Percentiles rank a stretch among this genome's conserved stretches.
These are phyloP conservation scores for Dryococelus australis DNA, from an alignment of 2,888 invertebrate genomes.

Conservation along the genomic window DNA sequence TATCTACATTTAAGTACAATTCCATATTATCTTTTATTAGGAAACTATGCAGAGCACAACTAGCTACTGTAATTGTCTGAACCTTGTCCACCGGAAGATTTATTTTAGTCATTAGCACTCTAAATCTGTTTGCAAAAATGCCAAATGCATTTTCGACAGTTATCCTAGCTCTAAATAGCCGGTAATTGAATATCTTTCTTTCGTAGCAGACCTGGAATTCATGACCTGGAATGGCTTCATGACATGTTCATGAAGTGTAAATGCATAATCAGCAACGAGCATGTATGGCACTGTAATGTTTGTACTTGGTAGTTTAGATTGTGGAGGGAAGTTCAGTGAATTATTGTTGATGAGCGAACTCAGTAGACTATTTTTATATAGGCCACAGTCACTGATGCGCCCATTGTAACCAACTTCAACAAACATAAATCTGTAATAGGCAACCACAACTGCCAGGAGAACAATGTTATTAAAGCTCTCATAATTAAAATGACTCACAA, in stretches of 20 bases:
- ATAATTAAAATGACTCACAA: not conserved
- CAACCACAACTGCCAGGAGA: not conserved
- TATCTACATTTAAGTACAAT: not conserved
- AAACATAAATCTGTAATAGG: not conserved
- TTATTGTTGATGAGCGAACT: not conserved
- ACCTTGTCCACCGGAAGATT: not conserved
- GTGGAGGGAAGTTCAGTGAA: too few relatives aligned
- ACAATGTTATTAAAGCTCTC: not conserved
- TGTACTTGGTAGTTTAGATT: not conserved
- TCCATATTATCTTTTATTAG: not conserved
- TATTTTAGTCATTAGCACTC: not conserved
- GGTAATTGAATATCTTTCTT: not conserved
- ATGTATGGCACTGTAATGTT: not conserved
- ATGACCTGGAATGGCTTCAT: not conserved
- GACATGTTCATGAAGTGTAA: not conserved
- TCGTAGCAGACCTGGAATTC: not conserved
- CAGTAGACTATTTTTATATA: not conserved
- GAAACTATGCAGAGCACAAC: not conserved
- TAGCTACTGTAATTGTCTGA: not conserved
- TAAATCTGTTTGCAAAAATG: not conserved
- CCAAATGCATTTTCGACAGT: not conserved
- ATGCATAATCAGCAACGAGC: not conserved
- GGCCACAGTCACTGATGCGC: not conserved
- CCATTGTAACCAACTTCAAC: not conserved
- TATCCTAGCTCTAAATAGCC: not conserved